Evolutionary conservation across 2,888 invertebrate species (phyloP).

Genomic region (Pseudococcus jackbeardsleyi): DNA sequence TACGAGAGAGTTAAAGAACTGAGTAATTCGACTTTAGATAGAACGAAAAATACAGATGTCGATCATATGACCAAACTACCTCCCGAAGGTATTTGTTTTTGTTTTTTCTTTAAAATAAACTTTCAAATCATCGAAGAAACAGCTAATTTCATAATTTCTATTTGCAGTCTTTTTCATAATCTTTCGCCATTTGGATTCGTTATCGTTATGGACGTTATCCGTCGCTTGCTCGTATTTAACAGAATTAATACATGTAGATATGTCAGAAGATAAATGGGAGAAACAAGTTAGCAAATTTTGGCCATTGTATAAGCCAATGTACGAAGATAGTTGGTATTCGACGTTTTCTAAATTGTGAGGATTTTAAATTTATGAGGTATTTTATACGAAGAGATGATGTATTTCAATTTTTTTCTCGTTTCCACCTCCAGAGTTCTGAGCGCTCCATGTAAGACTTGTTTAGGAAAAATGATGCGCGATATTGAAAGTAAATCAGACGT

Average conservation of each 20-base stretch:
- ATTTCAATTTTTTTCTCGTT: slow-evolving; percentile 61
- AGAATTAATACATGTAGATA: slow-evolving; percentile 83
- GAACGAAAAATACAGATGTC: slow-evolving; percentile 54
- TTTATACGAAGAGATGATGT: too few species aligned
- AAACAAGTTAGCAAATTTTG: slow-evolving; percentile 83
- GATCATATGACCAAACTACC: slow-evolving; percentile 66
- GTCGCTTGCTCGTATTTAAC: slow-evolving; percentile 90
- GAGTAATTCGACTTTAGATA: slow-evolving; percentile 43
- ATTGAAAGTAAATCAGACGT: slow-evolving; percentile 71
- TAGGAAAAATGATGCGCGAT: slow-evolving; percentile 79
- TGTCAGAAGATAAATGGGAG: slow-evolving; percentile 85
- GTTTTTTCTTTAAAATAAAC: neutral
- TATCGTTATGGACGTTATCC: slow-evolving; percentile 90
- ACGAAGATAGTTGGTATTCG: slow-evolving; percentile 84
- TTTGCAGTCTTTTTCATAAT: slow-evolving; percentile 84
- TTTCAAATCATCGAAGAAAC: neutral
- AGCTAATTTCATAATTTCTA: slow-evolving; percentile 64
- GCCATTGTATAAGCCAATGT: slow-evolving; percentile 86
- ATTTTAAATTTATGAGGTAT: neutral
- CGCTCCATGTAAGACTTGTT: slow-evolving; percentile 87
- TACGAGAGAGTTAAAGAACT: slow-evolving; percentile 58
- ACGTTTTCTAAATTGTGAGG: slow-evolving; percentile 71
- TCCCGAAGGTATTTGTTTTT: slow-evolving; percentile 67
- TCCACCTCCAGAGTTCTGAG: slow-evolving; percentile 80
- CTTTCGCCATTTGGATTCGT: slow-evolving; percentile 90